phyloP scores from a whole-genome alignment of 2,113 vertebrate species.

The Gnathochromis pfefferi region DNA sequence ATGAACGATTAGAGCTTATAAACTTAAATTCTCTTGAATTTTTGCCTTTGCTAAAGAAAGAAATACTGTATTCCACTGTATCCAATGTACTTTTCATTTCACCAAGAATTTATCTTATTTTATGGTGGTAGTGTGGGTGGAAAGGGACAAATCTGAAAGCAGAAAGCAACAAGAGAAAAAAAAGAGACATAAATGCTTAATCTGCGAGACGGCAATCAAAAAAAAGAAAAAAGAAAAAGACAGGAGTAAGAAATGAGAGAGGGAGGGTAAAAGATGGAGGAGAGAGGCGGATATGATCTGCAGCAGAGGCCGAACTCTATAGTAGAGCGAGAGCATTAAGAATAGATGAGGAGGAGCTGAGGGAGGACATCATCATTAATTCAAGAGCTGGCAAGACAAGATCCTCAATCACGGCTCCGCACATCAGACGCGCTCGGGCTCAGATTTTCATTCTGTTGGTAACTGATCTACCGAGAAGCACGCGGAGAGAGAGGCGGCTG shows the following conservation, averaged over 20 bases:
- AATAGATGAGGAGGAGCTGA: constrained; percentile 53
- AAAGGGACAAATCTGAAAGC: not conserved
- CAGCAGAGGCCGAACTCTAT: not conserved
- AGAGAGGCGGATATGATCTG: not conserved
- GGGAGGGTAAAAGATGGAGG: not conserved
- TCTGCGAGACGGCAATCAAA: not conserved
- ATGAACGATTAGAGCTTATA: not conserved
- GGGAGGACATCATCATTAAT: constrained; percentile 61
- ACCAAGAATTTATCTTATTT: not conserved
- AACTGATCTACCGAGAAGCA: not conserved
- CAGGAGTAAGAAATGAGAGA: not conserved
- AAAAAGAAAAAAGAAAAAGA: not conserved
- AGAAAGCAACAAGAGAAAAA: not conserved
- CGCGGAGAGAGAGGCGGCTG: not conserved
- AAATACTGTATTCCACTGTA: not conserved
- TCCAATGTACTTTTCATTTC: not conserved
- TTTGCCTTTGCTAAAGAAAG: not conserved
- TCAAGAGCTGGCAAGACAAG: constrained; percentile 30
- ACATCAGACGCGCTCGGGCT: not conserved
- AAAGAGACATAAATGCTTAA: not conserved
- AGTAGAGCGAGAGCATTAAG: constrained; percentile 30
- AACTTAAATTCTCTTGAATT: not conserved
- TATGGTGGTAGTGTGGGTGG: not conserved
- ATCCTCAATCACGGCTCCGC: constrained; percentile 29
- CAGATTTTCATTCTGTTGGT: not conserved